These are phyloP conservation scores for Aphis gossypii DNA, from an alignment of 1,140 invertebrate genomes.

Conservation along the genomic window DNA sequence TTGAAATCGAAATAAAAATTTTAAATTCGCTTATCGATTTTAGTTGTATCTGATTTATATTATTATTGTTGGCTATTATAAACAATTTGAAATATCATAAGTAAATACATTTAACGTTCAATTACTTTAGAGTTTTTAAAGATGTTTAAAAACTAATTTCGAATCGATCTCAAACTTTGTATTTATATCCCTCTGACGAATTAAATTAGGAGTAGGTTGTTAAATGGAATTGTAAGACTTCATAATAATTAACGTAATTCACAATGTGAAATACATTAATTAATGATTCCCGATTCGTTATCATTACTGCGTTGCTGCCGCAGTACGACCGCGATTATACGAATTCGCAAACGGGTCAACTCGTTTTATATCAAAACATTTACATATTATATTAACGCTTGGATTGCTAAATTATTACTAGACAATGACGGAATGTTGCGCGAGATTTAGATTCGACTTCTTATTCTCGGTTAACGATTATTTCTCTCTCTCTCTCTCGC, in stretches of 20 bases:
- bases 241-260: background rate
- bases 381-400: background rate
- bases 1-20: too few relatives aligned
- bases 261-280: background rate
- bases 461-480: background rate
- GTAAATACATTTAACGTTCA: too few relatives aligned
- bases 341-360: background rate
- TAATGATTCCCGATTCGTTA: background rate
- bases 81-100: too few relatives aligned
- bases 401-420: background rate
- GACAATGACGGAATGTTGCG: background rate
- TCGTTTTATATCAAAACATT: background rate
- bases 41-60: too few relatives aligned
- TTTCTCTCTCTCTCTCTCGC: background rate
- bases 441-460: background rate
- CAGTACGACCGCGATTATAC: too few relatives aligned
- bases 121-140: too few relatives aligned
- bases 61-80: too few relatives aligned
- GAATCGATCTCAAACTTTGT: too few relatives aligned
- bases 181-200: too few relatives aligned
- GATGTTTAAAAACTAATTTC: too few relatives aligned
- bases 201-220: too few relatives aligned
- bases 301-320: background rate
- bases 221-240: background rate
- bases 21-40: too few relatives aligned